Percentiles rank a stretch among this genome's conserved stretches.
phyloP scores from a whole-genome alignment of 2,888 invertebrate genomes.

The Priapulus caudatus region DNA sequence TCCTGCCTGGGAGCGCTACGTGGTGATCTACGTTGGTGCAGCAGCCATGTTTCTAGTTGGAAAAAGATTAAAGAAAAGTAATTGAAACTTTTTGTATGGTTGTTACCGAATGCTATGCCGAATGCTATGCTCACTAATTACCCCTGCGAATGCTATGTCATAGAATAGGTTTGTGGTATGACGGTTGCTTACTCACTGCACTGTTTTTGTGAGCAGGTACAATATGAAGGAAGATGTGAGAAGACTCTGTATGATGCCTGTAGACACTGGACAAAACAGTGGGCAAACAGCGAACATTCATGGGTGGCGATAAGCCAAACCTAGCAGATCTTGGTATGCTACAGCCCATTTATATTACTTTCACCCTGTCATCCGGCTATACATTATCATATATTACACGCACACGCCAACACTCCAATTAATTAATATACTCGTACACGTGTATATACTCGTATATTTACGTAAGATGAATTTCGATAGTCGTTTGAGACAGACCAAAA shows the following conservation, averaged over 20 bases:
- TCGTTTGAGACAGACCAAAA: no score
- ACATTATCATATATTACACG: neutral
- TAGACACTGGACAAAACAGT: conserved; percentile 63
- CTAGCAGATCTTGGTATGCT: conserved; percentile 61
- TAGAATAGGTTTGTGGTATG: no score
- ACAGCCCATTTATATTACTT: neutral
- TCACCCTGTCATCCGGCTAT: no score
- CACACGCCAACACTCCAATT: neutral
- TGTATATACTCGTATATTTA: no score
- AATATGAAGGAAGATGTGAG: conserved; percentile 75
- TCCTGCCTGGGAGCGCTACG: conserved; percentile 64
- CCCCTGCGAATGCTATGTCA: no score
- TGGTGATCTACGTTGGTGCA: conserved; percentile 85
- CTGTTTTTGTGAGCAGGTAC: no score
- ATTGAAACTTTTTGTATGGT: conserved; percentile 6
- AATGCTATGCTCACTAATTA: no score
- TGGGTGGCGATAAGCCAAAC: conserved; percentile 75
- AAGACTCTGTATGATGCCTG: conserved; percentile 78
- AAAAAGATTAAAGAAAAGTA: conserved; percentile 67
- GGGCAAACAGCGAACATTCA: conserved; percentile 53
- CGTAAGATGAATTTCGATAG: no score
- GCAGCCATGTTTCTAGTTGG: conserved; percentile 84
- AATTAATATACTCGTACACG: neutral
- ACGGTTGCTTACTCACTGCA: no score
- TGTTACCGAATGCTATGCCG: no score